phyloP scores from a whole-genome alignment of 2,888 invertebrate species.

The Drosophila tripunctata region DNA sequence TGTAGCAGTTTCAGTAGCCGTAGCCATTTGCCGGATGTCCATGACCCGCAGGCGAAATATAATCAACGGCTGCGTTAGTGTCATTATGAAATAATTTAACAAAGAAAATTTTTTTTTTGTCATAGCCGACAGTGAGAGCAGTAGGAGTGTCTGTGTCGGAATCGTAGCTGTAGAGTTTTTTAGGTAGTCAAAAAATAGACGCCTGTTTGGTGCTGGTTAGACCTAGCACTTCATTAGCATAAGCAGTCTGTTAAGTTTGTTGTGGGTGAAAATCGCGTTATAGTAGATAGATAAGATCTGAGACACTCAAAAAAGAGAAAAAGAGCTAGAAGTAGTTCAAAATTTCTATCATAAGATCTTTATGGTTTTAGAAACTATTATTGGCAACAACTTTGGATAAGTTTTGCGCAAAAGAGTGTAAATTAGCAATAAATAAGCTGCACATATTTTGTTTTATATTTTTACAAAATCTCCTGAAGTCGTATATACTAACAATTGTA shows the following conservation, averaged over 20 bases:
- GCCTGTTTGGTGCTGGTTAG: slow-evolving; percentile 57
- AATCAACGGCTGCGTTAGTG: slow-evolving; percentile 75
- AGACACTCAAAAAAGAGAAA: no score
- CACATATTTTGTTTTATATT: no score
- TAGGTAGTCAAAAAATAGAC: slow-evolving; percentile 17
- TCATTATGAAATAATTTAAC: slow-evolving; percentile 80
- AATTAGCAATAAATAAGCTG: no score
- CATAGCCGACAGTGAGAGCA: slow-evolving; percentile 28
- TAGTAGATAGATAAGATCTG: no score
- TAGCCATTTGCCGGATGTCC: slow-evolving; percentile 67
- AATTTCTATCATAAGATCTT: no score
- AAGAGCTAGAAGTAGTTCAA: no score
- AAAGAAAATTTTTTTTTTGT: slow-evolving; percentile 72
- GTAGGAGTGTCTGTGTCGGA: background rate
- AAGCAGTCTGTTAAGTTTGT: background rate
- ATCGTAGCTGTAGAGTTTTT: slow-evolving; percentile 4
- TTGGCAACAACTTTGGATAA: no score
- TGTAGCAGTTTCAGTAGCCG: no score
- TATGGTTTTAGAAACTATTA: no score
- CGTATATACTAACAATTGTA: background rate
- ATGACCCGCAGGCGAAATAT: slow-evolving; percentile 75
- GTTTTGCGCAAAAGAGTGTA: no score
- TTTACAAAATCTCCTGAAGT: no score
- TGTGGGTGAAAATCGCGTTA: no score
- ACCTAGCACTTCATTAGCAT: background rate